Evolutionary conservation across 2,888 invertebrate genomes (phyloP), one percentile per base, ranked within the genome.

Genomic region (Steinernema hermaphroditum): DNA sequence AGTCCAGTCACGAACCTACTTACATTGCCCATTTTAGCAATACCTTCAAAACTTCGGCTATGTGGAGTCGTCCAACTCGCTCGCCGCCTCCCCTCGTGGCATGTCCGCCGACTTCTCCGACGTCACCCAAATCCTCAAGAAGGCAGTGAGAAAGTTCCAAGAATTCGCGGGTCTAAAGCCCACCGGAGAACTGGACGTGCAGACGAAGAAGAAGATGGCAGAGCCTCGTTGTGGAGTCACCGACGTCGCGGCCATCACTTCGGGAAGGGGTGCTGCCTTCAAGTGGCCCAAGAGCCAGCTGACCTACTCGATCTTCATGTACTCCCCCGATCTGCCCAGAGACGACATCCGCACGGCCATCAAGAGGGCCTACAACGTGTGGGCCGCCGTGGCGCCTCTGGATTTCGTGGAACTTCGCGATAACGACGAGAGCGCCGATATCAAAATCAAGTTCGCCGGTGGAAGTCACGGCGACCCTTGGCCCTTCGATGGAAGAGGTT

Each of bases 1-100:
- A n/a, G 16, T 19, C 22, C 46, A 16, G 6, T 46, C 8, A 16
- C 6, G n/a, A 19, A 6, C 22, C 46, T 46, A 4, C 46, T 44
- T 19, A 43, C 9, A 49, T 49, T 49, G 6, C 49, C 49, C 6
- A 4, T 76, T 81, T 71, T 69, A 84, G 85, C 75, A 77, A 62
- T 85, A 85, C 74, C 78, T 85, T 9, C 81, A 85, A 80, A 74
- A 80, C 43, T 85, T 84, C 70, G 85, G 85, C 27, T 85, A 85
- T 74, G 82, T 85, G 1, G 78, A 72, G 12, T 82, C 84, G 9
- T 74, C 80, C 1, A 77, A 79, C 62, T 72, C 78, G 0, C 44
- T 80, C 0, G 46, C 62, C 34, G 27, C 76, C 0, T 24, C 73
- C 8, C 72, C 76, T 9, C 70, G 74, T 12, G 85, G 83, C 41